Evolutionary conservation across 2,113 vertebrate species (phyloP), one percentile per base, ranked within the genome.

Genomic region (Alligator sinensis): DNA sequence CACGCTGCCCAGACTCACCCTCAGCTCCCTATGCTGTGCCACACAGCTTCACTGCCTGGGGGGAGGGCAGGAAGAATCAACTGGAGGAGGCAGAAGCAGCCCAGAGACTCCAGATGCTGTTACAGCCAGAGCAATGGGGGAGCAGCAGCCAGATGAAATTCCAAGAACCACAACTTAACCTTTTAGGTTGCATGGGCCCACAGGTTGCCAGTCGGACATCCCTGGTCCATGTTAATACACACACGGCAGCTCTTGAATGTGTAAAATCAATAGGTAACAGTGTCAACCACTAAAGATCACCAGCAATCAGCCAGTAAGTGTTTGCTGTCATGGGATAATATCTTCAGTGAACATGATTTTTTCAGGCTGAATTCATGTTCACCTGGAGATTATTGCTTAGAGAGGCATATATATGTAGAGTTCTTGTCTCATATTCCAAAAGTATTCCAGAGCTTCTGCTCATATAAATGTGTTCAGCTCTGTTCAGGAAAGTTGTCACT

Each of bases 321-420:
- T 75, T 83, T 19, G 3, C 13, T 85, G 38, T 72, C 19, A 8
- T 57, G 16, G 59, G 77, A 2, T 4, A 5, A 59, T 59, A 57
- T 47, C 89, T 18, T 14, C 14, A 9, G 25, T 88, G 27, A 22
- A 5, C 47, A 87, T 3, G 4, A 14, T 6, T 77, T 55, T 3
- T 59, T 66, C 68, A 4, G 10, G 28, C 1, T 74, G 75, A 62
- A 30, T 74, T 18, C 15, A 15, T 34, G 30, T 30, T 55, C 78
- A 0, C 47, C 47, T 25, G 57, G 54, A 27, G 3, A 14, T 11
- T 9, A 16, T 6, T 79, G 24, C 1, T 78, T 74, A 38, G 57
- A 75, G 34, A 66, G 27, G 13, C 22, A 6, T 34, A 94, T 19
- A 27, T 3, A 58, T 0, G 0, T 24, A n/a, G 60, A 58, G 72